A percentile compares a stretch with the other conserved stretches of the same genome.
phyloP scores from a whole-genome alignment of 1,140 invertebrate species.

The Radopholus similis region DNA sequence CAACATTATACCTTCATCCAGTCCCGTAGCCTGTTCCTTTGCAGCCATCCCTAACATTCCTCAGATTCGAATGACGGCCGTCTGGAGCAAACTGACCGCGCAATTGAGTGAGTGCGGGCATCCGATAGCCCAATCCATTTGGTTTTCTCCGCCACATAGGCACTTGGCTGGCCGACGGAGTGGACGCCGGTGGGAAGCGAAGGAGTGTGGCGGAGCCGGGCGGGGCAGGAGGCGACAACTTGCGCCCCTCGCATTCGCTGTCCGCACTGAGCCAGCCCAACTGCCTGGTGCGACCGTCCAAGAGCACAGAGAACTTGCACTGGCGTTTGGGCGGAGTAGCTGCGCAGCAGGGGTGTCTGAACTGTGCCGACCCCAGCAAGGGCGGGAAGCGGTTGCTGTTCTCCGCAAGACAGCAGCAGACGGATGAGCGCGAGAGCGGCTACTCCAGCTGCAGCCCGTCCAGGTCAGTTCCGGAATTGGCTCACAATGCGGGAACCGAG shows the following conservation, averaged over 20 bases:
- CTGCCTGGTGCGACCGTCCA: slow-evolving; percentile 50
- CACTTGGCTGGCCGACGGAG: slow-evolving; percentile 24
- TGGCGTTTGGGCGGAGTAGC: not conserved
- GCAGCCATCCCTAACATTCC: too few relatives aligned
- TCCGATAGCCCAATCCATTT: not conserved
- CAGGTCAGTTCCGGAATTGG: too few relatives aligned
- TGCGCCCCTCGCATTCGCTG: slow-evolving; percentile 51
- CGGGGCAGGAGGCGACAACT: not conserved
- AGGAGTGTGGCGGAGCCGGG: not conserved
- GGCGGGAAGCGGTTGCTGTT: not conserved
- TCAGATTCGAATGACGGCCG: slow-evolving; percentile 25
- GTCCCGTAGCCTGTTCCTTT: too few relatives aligned
- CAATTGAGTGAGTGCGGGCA: slow-evolving; percentile 33
- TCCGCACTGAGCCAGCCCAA: slow-evolving; percentile 56
- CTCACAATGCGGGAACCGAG: too few relatives aligned
- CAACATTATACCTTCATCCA: too few relatives aligned
- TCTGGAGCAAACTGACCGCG: slow-evolving; percentile 46
- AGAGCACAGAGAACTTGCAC: slow-evolving; percentile 53
- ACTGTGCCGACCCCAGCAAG: not conserved
- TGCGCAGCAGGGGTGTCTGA: not conserved
- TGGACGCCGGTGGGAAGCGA: slow-evolving; percentile 18
- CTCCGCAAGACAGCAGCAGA: not conserved
- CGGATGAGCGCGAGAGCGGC: slow-evolving; percentile 7
- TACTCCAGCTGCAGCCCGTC: slow-evolving; percentile 6
- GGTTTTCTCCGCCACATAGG: slow-evolving; percentile 19